Percentiles rank a stretch among this genome's conserved stretches.
These are phyloP conservation scores for Halichondria panicea DNA, from an alignment of 37 sponge, comb jelly and placozoan genomes.

Conservation along the genomic window DNA sequence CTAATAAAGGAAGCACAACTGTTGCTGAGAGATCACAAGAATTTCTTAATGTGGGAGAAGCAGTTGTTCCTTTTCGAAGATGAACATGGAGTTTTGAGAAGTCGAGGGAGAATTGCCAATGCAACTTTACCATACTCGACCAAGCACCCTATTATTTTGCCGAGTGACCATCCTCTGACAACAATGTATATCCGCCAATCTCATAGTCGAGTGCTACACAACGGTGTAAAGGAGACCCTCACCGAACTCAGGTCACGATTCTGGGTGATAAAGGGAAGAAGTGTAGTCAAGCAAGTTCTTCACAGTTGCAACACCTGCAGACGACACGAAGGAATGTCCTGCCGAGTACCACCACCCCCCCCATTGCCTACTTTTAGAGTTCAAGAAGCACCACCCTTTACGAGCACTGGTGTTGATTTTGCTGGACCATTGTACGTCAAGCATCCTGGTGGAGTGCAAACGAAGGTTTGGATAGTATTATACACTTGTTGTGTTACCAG, in stretches of 20 bases:
- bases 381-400: slow-evolving; percentile 25
- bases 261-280: slow-evolving; percentile 36
- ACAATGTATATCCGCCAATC: slow-evolving; percentile 3
- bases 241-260: slow-evolving; percentile 25
- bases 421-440: slow-evolving; percentile 34
- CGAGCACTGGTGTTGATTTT: slow-evolving; percentile 29
- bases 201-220: slow-evolving; percentile 20
- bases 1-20: slow-evolving; percentile 17
- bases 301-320: slow-evolving; percentile 21
- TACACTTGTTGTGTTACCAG: slow-evolving; percentile 47
- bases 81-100: not conserved
- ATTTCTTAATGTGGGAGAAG: slow-evolving; percentile 1
- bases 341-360: slow-evolving; percentile 21
- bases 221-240: slow-evolving; percentile 29
- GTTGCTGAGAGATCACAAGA: not conserved
- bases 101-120: slow-evolving; percentile 4
- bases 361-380: slow-evolving; percentile 41
- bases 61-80: slow-evolving; percentile 8
- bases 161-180: slow-evolving; percentile 10
- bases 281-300: slow-evolving; percentile 14
- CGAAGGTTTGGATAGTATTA: slow-evolving; percentile 39
- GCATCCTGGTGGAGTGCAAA: not conserved
- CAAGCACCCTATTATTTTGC: not conserved
- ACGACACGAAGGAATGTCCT: slow-evolving; percentile 9
- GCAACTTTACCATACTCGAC: slow-evolving; percentile 9